Base-by-base conservation (phyloP, 2,888 invertebrate species). In the Dolichopus griseipennis region DNA sequence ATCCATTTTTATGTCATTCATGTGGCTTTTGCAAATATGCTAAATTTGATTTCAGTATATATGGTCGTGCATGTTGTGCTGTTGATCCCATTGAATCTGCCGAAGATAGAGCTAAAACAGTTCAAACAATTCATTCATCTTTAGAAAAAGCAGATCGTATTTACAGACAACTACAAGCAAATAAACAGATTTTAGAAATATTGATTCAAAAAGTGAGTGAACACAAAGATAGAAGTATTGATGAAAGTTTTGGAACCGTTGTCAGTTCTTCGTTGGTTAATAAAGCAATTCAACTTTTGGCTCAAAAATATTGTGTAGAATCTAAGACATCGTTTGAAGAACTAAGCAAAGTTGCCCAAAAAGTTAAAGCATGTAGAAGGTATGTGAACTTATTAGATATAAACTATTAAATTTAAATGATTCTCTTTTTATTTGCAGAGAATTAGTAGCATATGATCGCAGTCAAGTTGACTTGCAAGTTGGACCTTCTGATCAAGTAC, bases 11-110 rank as follows among this genome's bases (percentile, higher is more conserved):
- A 33, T 99, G 99, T 78, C 97, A 97, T 82, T 93, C 97, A 6
- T 99, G 99, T 82, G 98, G 98, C 1, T 98, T 96, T 84, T 99
- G 98, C 84, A 98, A 98, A 83, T 98, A 98, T 82, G 98, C 97
- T 52, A 97, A 98, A 83, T 97, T 98, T 80, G 98, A 99, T 83
- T 95, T 96, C 82, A 93, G 93, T 12, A 85, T 97, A 69, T 90
- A 90, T 7, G 95, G 93, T 7, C 88, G 93, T 27, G 92, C 95
- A 0, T 96, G 95, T 77, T 97, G 95, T 81, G 97, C 97, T 22
- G 96, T 98, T 0, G 97, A 98, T 83, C 95, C 95, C 15, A 97
- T 98, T 27, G 96, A 97, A 81, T 95, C 90, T 74, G 97, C 97
- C 75, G 97, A 97, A 74, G 98, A 97, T 80, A 86, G 97, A 4